Evolutionary conservation across 2,797 vertebrate species (phyloP).

Genomic region (Oceanodroma leucorhoa): DNA sequence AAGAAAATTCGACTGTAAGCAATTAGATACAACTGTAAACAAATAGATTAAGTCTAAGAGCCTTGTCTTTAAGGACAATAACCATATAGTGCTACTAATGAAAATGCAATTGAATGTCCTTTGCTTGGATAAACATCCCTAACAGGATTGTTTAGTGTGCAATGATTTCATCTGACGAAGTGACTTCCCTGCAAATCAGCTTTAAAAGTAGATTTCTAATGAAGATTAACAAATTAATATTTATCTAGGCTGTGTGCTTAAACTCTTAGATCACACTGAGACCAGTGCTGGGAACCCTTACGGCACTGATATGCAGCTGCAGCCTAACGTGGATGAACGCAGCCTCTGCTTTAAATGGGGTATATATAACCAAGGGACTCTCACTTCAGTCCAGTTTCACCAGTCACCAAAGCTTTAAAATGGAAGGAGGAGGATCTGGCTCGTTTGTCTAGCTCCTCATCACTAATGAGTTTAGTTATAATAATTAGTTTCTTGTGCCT

Average conservation of each 20-base stretch:
- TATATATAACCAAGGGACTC: neutral
- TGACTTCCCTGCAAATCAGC: neutral
- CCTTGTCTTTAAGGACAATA: constrained; percentile 37
- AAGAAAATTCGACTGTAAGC: neutral
- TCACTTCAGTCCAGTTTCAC: neutral
- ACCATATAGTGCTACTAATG: constrained; percentile 22
- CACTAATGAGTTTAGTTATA: neutral
- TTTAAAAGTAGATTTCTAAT: constrained; percentile 3
- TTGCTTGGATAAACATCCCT: constrained; percentile 42
- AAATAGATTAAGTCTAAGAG: constrained; percentile 4
- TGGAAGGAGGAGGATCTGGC: neutral
- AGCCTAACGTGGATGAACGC: neutral
- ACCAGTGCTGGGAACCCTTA: neutral
- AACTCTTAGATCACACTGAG: neutral
- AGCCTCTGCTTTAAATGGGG: neutral
- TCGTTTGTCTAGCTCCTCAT: neutral
- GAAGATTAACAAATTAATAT: neutral
- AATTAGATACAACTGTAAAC: neutral
- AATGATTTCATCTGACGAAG: constrained; percentile 24
- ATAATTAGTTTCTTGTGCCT: neutral
- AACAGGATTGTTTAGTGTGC: constrained; percentile 13
- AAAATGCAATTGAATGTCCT: constrained; percentile 5
- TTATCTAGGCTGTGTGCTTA: neutral
- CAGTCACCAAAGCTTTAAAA: neutral
- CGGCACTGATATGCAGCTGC: neutral